Conservation (phyloP, 2,888 invertebrate genomes). For the Aspidiotus rigidus region DNA sequence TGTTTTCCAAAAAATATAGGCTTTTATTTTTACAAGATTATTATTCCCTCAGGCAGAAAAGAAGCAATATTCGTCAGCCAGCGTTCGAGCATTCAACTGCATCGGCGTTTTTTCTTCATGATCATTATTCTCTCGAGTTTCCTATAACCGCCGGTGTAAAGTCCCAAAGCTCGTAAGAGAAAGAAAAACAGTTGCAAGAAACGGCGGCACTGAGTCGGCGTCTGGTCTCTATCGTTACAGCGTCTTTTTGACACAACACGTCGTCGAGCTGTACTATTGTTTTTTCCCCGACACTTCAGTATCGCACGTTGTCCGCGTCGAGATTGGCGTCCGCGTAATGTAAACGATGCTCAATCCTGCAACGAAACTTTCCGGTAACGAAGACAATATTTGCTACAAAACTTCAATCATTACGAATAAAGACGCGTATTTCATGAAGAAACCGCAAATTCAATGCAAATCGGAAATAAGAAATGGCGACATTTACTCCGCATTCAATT, state of each 20-base stretch:
- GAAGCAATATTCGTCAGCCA: too few relatives aligned
- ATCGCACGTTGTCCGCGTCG: background rate
- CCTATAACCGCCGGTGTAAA: too few relatives aligned
- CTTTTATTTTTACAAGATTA: too few relatives aligned
- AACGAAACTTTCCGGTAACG: slow-evolving; percentile 17
- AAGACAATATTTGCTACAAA: slow-evolving; percentile 5
- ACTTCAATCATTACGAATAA: slow-evolving; percentile 6
- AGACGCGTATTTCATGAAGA: slow-evolving; percentile 9
- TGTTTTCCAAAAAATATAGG: too few relatives aligned
- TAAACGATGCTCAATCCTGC: slow-evolving; percentile 25
- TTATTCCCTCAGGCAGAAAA: too few relatives aligned
- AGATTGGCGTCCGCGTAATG: background rate
- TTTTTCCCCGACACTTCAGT: slow-evolving; percentile 6
- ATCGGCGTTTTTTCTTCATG: too few relatives aligned
- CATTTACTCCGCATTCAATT: slow-evolving; percentile 1
- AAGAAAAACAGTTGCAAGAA: slow-evolving; percentile 5
- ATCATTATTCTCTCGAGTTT: too few relatives aligned
- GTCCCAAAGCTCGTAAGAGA: background rate
- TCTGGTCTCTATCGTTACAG: slow-evolving; percentile 33
- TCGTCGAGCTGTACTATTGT: slow-evolving; percentile 3
- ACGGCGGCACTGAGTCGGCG: slow-evolving; percentile 33
- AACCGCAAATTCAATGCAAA: slow-evolving; percentile 12
- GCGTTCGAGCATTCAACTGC: too few relatives aligned
- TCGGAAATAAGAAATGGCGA: slow-evolving; percentile 10
- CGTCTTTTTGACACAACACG: slow-evolving; percentile 8